Evolutionary conservation across 2,113 vertebrate species (phyloP).

Genomic region (Abramis brama): DNA sequence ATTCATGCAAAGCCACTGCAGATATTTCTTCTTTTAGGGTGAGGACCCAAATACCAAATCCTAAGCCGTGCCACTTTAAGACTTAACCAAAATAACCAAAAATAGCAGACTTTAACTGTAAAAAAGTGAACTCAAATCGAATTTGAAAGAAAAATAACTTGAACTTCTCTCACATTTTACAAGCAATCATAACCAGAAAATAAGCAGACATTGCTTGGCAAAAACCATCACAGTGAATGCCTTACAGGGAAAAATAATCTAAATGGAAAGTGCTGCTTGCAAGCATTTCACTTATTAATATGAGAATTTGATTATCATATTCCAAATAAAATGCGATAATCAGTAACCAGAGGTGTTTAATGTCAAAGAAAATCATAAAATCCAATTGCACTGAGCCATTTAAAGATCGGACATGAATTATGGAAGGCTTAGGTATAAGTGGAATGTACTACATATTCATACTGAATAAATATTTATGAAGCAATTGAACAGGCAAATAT

Average conservation of each 20-base stretch:
- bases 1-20: constrained; percentile 34
- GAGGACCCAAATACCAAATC: constrained; percentile 20
- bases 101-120: constrained; percentile 16
- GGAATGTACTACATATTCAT: constrained; percentile 3
- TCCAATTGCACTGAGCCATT: neutral
- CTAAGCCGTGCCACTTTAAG: constrained; percentile 23
- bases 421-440: neutral
- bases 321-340: neutral
- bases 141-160: constrained; percentile 27
- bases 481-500: neutral
- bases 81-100: constrained; percentile 5
- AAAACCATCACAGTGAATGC: constrained; percentile 6
- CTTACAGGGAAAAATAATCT: neutral
- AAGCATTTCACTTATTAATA: constrained; percentile 20
- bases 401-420: neutral
- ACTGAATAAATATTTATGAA: constrained; percentile 20
- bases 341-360: neutral
- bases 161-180: constrained; percentile 37
- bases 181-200: neutral
- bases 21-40: constrained; percentile 26
- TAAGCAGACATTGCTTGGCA: neutral
- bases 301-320: constrained; percentile 15
- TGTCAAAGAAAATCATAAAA: neutral
- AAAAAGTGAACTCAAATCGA: neutral
- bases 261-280: constrained; percentile 3